These are phyloP conservation scores for Pyrochroa serraticornis DNA, from an alignment of 2,888 invertebrate species.

Conservation along the genomic window DNA sequence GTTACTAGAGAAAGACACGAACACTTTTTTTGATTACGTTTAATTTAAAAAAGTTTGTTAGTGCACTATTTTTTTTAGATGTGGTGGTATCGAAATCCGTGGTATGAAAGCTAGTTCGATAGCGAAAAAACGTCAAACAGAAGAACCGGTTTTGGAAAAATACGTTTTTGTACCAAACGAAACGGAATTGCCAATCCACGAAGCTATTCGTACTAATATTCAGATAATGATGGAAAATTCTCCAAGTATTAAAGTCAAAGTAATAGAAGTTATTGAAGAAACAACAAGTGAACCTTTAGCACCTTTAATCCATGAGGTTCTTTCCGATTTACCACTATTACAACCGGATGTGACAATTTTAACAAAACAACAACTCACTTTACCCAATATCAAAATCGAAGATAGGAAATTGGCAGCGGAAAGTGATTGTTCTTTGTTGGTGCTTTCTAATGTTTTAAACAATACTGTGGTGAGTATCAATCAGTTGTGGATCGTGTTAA, in stretches of 20 bases:
- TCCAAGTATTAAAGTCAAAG: conserved; percentile 58
- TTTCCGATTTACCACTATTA: conserved; percentile 72
- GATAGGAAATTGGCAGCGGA: conserved; percentile 64
- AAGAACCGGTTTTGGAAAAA: conserved; percentile 78
- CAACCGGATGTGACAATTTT: conserved; percentile 70
- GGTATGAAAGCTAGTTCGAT: conserved; percentile 80
- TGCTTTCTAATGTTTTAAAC: conserved; percentile 56
- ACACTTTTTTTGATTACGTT: too few species aligned
- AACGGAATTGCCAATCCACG: conserved; percentile 33
- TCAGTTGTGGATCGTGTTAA: too few species aligned
- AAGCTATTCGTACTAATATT: conserved; percentile 64
- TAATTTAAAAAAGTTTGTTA: too few species aligned
- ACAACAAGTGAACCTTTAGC: conserved; percentile 57
- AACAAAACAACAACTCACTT: conserved; percentile 61
- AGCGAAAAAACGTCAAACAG: conserved; percentile 69
- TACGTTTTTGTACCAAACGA: conserved; percentile 74
- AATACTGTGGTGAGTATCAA: conserved; percentile 57
- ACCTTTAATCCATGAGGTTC: conserved; percentile 62
- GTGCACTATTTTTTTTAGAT: conserved; percentile 52
- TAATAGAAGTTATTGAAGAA: conserved; percentile 42
- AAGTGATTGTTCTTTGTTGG: conserved; percentile 42
- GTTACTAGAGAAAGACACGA: too few species aligned
- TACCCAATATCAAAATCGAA: conserved; percentile 55
- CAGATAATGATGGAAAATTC: conserved; percentile 77
- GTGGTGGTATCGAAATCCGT: conserved; percentile 79